Conservation (phyloP, 2,888 invertebrate species). For the Odontocerum albicorne region DNA sequence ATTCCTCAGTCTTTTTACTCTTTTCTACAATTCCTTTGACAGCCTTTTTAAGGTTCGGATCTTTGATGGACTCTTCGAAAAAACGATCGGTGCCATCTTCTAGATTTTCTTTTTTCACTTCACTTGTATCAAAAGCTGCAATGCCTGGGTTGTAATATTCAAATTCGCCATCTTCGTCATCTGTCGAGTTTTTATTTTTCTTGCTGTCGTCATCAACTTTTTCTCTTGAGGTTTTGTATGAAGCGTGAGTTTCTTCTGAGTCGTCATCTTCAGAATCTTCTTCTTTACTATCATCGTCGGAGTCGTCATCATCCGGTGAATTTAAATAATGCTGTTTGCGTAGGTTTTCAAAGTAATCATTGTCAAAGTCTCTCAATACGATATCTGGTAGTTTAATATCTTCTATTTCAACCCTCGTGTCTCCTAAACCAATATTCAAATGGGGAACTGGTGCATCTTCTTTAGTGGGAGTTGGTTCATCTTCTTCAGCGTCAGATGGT, state of each 20-base stretch:
- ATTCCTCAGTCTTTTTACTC: conserved; percentile 47
- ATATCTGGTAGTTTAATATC: conserved; percentile 55
- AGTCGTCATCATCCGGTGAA: conserved; percentile 39
- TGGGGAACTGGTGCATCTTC: conserved; percentile 39
- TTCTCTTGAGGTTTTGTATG: conserved; percentile 37
- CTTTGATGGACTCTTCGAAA: conserved; percentile 37
- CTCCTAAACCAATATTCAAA: conserved; percentile 46
- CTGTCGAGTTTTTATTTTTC: conserved; percentile 45
- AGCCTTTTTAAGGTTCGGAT: conserved; percentile 46
- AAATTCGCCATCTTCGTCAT: conserved; percentile 24
- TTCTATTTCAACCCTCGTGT: conserved; percentile 50
- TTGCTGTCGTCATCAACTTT: conserved; percentile 40
- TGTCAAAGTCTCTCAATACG: conserved; percentile 41
- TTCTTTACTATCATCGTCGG: conserved; percentile 37
- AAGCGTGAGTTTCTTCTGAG: conserved; percentile 37
- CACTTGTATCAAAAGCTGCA: conserved; percentile 19
- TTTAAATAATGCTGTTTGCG: conserved; percentile 39
- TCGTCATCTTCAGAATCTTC: conserved; percentile 36
- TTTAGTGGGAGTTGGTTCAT: conserved; percentile 38
- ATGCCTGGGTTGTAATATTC: conserved; percentile 22
- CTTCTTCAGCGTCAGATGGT: conserved; percentile 43
- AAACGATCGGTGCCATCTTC: conserved; percentile 3
- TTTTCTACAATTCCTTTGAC: conserved; percentile 50
- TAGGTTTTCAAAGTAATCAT: conserved; percentile 22
- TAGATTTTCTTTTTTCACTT: conserved; percentile 15